phyloP scores from a whole-genome alignment of 2,797 vertebrate species.

The Perodicticus potto region DNA sequence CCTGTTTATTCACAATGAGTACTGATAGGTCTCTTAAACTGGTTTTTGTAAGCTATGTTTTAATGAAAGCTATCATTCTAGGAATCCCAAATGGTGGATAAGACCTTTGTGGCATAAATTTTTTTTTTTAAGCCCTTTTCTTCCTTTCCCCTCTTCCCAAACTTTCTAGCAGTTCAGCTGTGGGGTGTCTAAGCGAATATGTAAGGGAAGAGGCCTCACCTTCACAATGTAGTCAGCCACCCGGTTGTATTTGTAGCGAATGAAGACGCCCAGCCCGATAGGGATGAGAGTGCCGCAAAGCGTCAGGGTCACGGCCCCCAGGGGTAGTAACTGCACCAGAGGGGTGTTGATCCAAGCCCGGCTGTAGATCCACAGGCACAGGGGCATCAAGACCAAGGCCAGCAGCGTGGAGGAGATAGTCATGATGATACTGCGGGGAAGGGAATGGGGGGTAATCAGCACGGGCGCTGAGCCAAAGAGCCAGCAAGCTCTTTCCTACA shows the following conservation, averaged over 20 bases:
- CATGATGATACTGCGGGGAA: constrained; percentile 94
- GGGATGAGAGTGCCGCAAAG: constrained; percentile 97
- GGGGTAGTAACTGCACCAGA: constrained; percentile 94
- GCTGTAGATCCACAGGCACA: constrained; percentile 98
- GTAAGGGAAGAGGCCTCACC: constrained; percentile 85
- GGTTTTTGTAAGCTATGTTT: background rate
- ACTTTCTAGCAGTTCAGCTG: background rate
- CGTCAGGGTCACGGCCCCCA: constrained; percentile 96
- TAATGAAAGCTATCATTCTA: constrained; percentile 8
- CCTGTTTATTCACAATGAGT: background rate
- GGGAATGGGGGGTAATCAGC: constrained; percentile 28
- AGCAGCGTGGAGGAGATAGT: constrained; percentile 97
- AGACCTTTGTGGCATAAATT: background rate
- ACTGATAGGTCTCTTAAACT: background rate
- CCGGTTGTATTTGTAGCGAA: constrained; percentile 92
- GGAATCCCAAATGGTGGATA: background rate
- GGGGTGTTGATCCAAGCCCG: constrained; percentile 97
- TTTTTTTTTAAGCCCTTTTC: background rate
- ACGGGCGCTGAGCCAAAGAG: background rate
- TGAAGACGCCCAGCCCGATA: constrained; percentile 94
- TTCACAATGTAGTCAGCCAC: constrained; percentile 95
- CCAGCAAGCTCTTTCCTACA: background rate
- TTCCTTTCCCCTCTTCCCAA: background rate
- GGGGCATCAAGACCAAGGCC: constrained; percentile 96
- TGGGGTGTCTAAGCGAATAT: fast-evolving